These are phyloP conservation scores for Spea multiplicata DNA, from an alignment of 2,113 vertebrate genomes.

Conservation along the genomic window DNA sequence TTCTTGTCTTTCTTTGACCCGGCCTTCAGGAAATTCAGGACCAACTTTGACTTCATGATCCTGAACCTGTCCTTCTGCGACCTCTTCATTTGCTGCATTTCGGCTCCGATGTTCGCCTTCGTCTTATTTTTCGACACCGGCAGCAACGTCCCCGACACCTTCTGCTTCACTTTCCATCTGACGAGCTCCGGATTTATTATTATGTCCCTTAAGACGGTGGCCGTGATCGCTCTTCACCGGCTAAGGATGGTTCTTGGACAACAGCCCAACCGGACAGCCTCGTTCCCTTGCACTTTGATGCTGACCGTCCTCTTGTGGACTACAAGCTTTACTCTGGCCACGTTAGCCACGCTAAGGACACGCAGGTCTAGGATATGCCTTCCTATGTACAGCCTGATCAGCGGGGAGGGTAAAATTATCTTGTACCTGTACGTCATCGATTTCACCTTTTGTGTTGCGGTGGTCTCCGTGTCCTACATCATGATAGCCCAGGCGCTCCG, in stretches of 20 bases:
- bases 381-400: constrained; percentile 79
- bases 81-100: constrained; percentile 89
- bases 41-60: constrained; percentile 96
- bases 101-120: constrained; percentile 87
- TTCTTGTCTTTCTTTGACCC: constrained; percentile 95
- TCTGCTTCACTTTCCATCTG: constrained; percentile 93
- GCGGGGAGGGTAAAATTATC: constrained; percentile 71
- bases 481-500: constrained; percentile 88
- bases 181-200: constrained; percentile 91
- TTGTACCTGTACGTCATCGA: constrained; percentile 86
- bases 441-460: constrained; percentile 86
- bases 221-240: constrained; percentile 88
- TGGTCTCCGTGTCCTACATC: constrained; percentile 85
- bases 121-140: constrained; percentile 80
- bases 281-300: constrained; percentile 81
- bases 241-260: constrained; percentile 91
- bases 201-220: constrained; percentile 94
- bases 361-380: constrained; percentile 82
- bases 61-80: constrained; percentile 96
- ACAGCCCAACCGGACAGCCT: constrained; percentile 79
- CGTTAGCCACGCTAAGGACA: constrained; percentile 78
- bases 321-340: constrained; percentile 87
- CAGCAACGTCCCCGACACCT: constrained; percentile 72
- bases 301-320: constrained; percentile 87
- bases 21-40: constrained; percentile 90